A percentile compares a stretch with the other conserved stretches of the same genome.
These are phyloP conservation scores for Aplodontia rufa DNA, from an alignment of 2,113 vertebrate genomes.

Conservation along the genomic window DNA sequence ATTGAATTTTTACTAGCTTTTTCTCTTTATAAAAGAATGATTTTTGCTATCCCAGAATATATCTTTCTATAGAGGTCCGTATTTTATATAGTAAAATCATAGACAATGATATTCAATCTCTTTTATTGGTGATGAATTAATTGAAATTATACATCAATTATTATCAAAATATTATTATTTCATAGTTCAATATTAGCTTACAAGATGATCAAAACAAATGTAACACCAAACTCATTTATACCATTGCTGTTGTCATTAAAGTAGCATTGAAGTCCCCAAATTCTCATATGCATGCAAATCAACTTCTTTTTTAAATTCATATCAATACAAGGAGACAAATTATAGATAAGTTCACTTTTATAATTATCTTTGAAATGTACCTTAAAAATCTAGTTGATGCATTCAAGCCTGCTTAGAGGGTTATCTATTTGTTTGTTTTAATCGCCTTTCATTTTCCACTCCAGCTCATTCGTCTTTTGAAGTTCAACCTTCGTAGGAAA, in stretches of 20 bases:
- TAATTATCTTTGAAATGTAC: background rate
- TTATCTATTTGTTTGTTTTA: background rate
- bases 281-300: background rate
- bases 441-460: background rate
- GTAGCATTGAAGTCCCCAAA: no score
- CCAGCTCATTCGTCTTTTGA: background rate
- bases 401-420: background rate
- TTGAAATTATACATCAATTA: background rate
- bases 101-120: background rate
- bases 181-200: background rate
- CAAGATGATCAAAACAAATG: background rate
- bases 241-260: background rate
- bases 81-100: background rate
- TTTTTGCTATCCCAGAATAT: background rate
- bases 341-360: background rate
- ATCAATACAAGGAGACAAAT: background rate
- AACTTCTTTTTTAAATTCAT: background rate
- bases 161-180: background rate
- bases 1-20: background rate
- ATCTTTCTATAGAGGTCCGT: background rate
- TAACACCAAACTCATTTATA: background rate
- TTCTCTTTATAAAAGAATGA: background rate
- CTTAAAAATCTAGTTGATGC: background rate
- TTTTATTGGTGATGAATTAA: background rate
- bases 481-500: background rate